A percentile compares a stretch with the other conserved stretches of the same genome.
phyloP scores from a whole-genome alignment of 2,797 vertebrate genomes.

The Mallotus villosus region DNA sequence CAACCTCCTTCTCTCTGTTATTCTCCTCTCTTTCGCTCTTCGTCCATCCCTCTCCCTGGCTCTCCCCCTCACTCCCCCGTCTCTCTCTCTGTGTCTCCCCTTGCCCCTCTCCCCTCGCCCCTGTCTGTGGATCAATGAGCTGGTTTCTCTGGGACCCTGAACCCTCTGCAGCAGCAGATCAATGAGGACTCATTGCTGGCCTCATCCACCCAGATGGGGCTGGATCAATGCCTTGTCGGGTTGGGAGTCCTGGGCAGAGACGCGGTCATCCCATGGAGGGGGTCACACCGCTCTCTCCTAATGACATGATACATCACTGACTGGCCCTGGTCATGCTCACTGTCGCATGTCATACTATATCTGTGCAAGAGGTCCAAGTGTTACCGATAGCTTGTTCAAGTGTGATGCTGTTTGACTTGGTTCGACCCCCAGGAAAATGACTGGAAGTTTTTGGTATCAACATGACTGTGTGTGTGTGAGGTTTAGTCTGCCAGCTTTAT shows the following conservation, averaged over 20 bases:
- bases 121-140: constrained; percentile 56
- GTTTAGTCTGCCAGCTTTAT: not conserved
- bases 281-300: too few relatives aligned
- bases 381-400: too few relatives aligned
- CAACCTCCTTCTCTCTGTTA: not conserved
- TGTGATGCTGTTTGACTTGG: too few relatives aligned
- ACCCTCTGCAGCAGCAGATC: constrained; percentile 51
- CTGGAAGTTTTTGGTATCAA: not conserved
- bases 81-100: not conserved
- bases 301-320: too few relatives aligned
- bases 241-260: not conserved
- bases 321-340: too few relatives aligned
- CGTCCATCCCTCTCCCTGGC: not conserved
- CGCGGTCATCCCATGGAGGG: not conserved
- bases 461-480: not conserved
- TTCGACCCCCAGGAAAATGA: too few relatives aligned
- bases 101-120: constrained; percentile 4
- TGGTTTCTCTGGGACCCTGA: constrained; percentile 55
- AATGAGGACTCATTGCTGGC: constrained; percentile 40
- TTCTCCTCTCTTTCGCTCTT: not conserved
- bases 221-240: not conserved
- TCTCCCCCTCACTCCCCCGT: not conserved
- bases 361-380: too few relatives aligned
- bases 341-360: too few relatives aligned
- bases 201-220: constrained; percentile 24